Evolutionary conservation across 2,113 vertebrate genomes (phyloP).

Genomic region (Grallaria varia): DNA sequence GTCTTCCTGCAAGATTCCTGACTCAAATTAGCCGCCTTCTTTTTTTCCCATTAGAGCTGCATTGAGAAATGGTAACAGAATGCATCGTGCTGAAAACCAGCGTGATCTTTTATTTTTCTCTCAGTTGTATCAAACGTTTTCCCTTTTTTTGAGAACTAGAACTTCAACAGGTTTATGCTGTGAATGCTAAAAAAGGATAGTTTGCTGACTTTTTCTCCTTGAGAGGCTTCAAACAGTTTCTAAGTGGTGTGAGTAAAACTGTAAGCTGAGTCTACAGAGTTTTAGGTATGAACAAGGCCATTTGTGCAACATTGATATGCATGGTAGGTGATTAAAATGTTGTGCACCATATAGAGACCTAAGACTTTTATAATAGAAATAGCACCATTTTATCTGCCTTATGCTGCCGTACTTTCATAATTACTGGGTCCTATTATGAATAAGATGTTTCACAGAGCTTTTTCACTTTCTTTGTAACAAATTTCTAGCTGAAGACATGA

Average conservation of each 20-base stretch:
- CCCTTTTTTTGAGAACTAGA: background rate
- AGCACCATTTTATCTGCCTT: conserved; percentile 34
- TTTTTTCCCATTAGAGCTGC: background rate
- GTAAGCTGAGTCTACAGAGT: background rate
- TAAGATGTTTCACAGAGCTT: background rate
- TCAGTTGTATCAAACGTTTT: background rate
- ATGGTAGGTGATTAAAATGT: background rate
- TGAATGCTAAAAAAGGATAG: background rate
- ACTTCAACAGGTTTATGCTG: background rate
- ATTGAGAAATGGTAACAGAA: background rate
- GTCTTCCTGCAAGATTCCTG: background rate
- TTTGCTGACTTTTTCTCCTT: background rate
- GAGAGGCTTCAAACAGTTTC: background rate
- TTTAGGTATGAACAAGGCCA: conserved; percentile 7
- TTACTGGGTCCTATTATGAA: background rate
- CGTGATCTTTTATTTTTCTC: background rate
- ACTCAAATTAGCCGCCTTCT: background rate
- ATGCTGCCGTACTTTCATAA: background rate
- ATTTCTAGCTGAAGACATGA: background rate
- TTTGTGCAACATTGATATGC: conserved; percentile 8
- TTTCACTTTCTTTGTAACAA: background rate
- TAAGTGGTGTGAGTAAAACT: background rate
- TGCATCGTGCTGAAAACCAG: background rate
- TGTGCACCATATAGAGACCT: background rate
- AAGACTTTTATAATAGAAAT: background rate